These are phyloP conservation scores for Glomeris maerens DNA, from an alignment of 1,140 invertebrate species.

Conservation along the genomic window DNA sequence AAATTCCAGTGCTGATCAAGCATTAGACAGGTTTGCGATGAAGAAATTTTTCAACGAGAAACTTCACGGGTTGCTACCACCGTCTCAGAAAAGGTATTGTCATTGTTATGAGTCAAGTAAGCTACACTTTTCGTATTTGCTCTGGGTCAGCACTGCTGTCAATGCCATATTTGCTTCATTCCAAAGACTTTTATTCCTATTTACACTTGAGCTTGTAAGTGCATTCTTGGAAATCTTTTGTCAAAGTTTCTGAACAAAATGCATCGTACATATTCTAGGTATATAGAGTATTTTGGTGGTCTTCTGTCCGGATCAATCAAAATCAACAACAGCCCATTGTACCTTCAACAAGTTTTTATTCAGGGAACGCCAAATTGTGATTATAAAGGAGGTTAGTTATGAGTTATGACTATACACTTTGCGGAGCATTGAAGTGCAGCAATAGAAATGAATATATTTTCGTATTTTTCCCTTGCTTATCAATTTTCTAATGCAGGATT, in stretches of 20 bases:
- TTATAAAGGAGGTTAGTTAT: slow-evolving; percentile 36
- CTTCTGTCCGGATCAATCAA: slow-evolving; percentile 68
- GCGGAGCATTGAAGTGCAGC: no score
- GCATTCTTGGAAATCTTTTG: no score
- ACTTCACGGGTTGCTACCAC: slow-evolving; percentile 58
- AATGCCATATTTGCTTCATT: neutral
- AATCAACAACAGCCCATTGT: slow-evolving; percentile 71
- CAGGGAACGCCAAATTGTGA: slow-evolving; percentile 66
- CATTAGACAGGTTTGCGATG: slow-evolving; percentile 82
- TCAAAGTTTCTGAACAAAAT: no score
- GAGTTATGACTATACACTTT: no score
- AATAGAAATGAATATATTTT: neutral
- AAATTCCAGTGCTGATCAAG: slow-evolving; percentile 60
- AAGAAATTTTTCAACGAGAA: slow-evolving; percentile 76
- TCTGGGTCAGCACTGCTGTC: neutral
- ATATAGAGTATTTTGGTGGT: slow-evolving; percentile 78
- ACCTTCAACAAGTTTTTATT: slow-evolving; percentile 71
- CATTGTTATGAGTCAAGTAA: slow-evolving; percentile 3
- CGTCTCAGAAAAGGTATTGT: slow-evolving; percentile 70
- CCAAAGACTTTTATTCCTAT: no score
- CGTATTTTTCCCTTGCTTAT: neutral
- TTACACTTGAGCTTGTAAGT: no score
- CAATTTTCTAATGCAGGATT: neutral
- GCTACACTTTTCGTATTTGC: neutral
- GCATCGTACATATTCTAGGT: slow-evolving; percentile 39